Evolutionary conservation across 2,113 vertebrate species (phyloP), one percentile per base, ranked within the genome.

Genomic region (Fukomys damarensis): DNA sequence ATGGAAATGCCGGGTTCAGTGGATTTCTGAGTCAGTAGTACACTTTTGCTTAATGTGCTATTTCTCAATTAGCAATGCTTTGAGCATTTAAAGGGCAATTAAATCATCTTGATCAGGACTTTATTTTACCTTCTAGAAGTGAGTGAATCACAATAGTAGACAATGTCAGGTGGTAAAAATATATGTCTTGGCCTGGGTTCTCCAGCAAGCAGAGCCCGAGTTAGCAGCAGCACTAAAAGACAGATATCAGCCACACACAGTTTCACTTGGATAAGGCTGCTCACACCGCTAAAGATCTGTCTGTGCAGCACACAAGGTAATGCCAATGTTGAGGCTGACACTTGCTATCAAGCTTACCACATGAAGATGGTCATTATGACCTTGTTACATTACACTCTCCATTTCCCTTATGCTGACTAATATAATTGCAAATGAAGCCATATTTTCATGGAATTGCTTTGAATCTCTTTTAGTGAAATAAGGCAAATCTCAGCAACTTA

Each of bases 401-500:
- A 97, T 96, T 98, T 96, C 96, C 96, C 59, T 96, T 96, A 84
- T 61, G 41, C 87, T 86, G 54, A 70, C 91, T 97, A 95, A 96
- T 96, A 97, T 98, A 95, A 95, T 96, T 97, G 92, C 93, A 98
- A 96, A 98, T 97, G 96, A 97, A 92, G 52, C 46, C 56, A 80
- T 92, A 95, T 96, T 98, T 97, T 92, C 76, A 59, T 79, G 95
- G 93, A 94, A 91, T 95, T 97, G 85, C 96, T 91, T 94, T 96
- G 91, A 77, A 94, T 95, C 93, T 95, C 96, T 97, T 96, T 93
- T 96, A 96, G 94, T 96, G 95, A 95, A 95, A 96, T 97, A 97
- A 97, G 77, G 90, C 92, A 86, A 94, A 65, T 95, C 95, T 98
- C 90, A 81, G 81, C 88, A 98, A 86, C 81, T 96, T 92, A 82